Evolutionary conservation across 1,140 invertebrate species (phyloP).

Genomic region (Pogonus chalceus): DNA sequence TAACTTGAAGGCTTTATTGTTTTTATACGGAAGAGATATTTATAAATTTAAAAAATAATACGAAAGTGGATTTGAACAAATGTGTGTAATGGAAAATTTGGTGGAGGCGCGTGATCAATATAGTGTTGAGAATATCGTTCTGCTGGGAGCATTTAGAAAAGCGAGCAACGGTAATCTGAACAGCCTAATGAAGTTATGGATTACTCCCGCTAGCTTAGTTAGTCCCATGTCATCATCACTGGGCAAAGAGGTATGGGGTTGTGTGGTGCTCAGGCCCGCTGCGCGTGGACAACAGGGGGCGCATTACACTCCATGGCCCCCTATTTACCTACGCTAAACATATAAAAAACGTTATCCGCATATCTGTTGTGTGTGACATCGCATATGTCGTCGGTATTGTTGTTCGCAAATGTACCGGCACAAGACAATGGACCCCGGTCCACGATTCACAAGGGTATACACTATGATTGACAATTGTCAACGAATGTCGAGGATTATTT

Average conservation of each 20-base stretch:
- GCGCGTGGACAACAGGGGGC: background rate
- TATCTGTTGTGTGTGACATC: constrained; percentile 10
- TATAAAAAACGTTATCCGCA: constrained; percentile 10
- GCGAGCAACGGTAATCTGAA: background rate
- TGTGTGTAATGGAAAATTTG: background rate
- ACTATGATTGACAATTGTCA: constrained; percentile 4
- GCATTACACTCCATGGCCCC: background rate
- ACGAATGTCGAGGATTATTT: background rate
- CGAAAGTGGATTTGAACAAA: background rate
- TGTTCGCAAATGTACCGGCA: constrained; percentile 1
- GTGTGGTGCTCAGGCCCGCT: background rate
- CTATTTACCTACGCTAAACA: constrained; percentile 8
- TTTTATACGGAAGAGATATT: background rate
- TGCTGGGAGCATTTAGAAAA: background rate
- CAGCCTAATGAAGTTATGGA: constrained; percentile 5
- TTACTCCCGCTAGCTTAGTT: constrained; percentile 3
- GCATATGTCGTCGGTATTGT: constrained; percentile 9
- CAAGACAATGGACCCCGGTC: background rate
- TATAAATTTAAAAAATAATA: background rate
- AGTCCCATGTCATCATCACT: too few species aligned
- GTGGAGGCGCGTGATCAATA: background rate
- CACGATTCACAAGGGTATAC: background rate
- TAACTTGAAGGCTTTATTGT: too few species aligned
- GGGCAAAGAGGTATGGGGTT: background rate
- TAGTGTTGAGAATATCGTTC: background rate